Evolutionary conservation across 1,140 invertebrate species (phyloP).

Genomic region (Marisa cornuarietis): DNA sequence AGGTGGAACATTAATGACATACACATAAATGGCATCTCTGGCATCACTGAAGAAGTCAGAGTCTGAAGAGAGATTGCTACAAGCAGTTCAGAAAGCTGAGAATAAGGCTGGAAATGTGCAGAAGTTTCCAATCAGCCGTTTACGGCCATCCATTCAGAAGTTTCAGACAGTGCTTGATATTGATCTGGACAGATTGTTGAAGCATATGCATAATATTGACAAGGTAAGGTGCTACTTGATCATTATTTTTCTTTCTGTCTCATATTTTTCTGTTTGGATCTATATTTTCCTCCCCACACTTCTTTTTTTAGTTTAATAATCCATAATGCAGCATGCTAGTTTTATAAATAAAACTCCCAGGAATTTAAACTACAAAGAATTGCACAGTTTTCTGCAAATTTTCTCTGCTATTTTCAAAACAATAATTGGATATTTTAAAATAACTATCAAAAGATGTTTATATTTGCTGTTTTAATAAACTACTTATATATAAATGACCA

Average conservation of each 20-base stretch:
- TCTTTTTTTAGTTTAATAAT: no score
- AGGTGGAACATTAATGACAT: no score
- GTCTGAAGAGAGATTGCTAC: slow-evolving; percentile 15
- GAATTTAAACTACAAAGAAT: background rate
- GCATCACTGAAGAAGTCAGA: slow-evolving; percentile 6
- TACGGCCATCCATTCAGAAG: slow-evolving; percentile 50
- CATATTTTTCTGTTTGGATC: background rate
- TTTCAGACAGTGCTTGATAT: slow-evolving; percentile 57
- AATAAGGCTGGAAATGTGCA: slow-evolving; percentile 22
- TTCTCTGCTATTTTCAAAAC: background rate
- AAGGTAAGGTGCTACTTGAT: slow-evolving; percentile 35
- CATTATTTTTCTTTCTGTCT: background rate
- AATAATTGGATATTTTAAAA: background rate
- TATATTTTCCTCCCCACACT: background rate
- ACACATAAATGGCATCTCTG: background rate
- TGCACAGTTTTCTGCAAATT: background rate
- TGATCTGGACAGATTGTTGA: slow-evolving; percentile 50
- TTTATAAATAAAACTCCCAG: no score
- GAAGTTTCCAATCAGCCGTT: slow-evolving; percentile 48
- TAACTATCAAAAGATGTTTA: background rate
- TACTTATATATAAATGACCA: slow-evolving; percentile 29
- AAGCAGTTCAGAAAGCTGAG: background rate
- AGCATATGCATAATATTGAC: slow-evolving; percentile 51
- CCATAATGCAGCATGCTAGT: no score
- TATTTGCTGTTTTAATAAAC: background rate